phyloP scores from a whole-genome alignment of 2,888 invertebrate genomes.

The Nematopogon swammerdamellus region DNA sequence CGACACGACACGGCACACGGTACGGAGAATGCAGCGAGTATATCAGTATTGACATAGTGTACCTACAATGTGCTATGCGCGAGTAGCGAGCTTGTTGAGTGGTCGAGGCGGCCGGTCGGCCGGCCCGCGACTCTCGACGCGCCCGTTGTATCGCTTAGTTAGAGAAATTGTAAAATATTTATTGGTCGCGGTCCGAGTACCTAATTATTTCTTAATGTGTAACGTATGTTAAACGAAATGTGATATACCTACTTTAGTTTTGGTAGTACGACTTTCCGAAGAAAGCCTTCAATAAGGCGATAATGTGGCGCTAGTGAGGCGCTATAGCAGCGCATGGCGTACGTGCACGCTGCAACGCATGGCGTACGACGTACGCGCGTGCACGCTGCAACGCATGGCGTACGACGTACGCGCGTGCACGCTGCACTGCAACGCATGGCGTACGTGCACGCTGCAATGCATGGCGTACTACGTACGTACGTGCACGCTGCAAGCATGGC shows the following conservation, averaged over 20 bases:
- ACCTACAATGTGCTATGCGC: not conserved
- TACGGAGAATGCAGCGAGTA: not conserved
- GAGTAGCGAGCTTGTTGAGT: not conserved
- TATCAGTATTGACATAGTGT: not conserved
- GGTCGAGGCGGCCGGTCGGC: too few species aligned
- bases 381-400: too few species aligned
- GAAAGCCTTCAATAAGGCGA: slow-evolving; percentile 1
- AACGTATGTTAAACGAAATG: not conserved
- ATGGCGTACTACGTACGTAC: too few species aligned
- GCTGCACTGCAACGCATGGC: too few species aligned
- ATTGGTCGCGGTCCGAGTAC: not conserved
- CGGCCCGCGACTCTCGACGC: too few species aligned
- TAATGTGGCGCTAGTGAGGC: not conserved
- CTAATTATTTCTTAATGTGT: not conserved
- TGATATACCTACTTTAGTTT: not conserved
- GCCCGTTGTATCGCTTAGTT: not conserved
- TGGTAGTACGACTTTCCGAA: not conserved
- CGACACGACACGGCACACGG: too few species aligned
- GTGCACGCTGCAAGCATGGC: too few species aligned
- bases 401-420: too few species aligned
- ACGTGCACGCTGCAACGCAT: too few species aligned
- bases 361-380: too few species aligned
- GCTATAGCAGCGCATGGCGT: too few species aligned
- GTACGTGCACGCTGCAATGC: too few species aligned
- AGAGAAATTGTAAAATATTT: not conserved